phyloP scores from a whole-genome alignment of 2,797 vertebrate species.

The Tolypeutes matacus region DNA sequence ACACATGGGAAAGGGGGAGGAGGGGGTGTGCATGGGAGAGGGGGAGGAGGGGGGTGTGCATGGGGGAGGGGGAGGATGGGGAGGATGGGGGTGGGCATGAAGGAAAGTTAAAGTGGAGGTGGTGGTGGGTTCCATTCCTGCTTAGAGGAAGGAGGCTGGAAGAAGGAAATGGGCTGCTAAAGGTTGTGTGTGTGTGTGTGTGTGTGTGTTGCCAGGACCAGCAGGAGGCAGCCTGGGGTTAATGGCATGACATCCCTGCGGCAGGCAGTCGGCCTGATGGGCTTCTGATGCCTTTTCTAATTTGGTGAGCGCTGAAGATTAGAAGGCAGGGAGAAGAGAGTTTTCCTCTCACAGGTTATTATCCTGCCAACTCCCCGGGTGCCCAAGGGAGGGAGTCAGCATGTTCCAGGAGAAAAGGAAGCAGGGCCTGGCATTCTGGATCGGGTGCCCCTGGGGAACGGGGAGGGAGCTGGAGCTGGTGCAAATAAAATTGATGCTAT shows the following conservation, averaged over 20 bases:
- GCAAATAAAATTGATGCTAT: constrained; percentile 84
- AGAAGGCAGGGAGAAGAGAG: constrained; percentile 82
- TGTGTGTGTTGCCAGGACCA: background rate
- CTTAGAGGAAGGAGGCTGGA: background rate
- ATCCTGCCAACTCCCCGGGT: constrained; percentile 82
- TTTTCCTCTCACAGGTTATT: constrained; percentile 84
- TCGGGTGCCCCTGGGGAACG: constrained; percentile 74
- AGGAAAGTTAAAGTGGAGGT: background rate
- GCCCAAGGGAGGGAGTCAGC: constrained; percentile 80
- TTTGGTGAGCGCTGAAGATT: constrained; percentile 82
- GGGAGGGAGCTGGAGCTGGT: constrained; percentile 73
- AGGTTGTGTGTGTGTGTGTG: background rate
- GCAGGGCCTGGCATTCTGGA: constrained; percentile 82
- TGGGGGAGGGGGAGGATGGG: background rate
- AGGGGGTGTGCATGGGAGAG: too few species aligned
- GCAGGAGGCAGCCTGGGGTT: constrained; percentile 75
- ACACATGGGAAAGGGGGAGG: too few species aligned
- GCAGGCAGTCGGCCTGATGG: constrained; percentile 74
- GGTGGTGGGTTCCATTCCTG: background rate
- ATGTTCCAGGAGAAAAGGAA: constrained; percentile 83
- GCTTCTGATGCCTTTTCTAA: constrained; percentile 83
- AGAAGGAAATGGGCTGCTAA: background rate
- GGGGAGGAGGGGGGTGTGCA: too few species aligned
- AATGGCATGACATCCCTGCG: constrained; percentile 74
- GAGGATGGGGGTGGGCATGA: background rate